A percentile compares a stretch with the other conserved stretches of the same genome.
Conservation (phyloP, 1,140 invertebrate species). For the Halictus rubicundus region DNA sequence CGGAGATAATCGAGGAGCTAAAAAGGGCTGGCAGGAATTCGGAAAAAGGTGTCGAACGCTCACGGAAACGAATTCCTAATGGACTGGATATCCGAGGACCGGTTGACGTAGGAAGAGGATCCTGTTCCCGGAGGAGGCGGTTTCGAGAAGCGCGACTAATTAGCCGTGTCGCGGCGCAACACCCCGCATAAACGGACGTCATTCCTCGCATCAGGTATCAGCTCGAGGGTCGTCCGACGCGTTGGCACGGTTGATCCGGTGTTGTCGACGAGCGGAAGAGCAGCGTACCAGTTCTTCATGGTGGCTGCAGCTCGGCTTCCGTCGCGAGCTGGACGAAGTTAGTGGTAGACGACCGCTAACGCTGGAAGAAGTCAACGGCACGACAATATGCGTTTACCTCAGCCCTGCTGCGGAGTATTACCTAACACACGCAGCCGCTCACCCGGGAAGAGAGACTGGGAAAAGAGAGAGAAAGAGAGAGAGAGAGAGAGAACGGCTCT, state of each 20-base stretch:
- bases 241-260: background rate
- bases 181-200: background rate
- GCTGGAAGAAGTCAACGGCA: slow-evolving; percentile 59
- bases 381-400: slow-evolving; percentile 60
- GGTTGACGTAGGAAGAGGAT: too few relatives aligned
- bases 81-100: too few relatives aligned
- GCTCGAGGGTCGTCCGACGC: background rate
- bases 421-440: slow-evolving; percentile 48
- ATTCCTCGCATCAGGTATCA: background rate
- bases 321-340: slow-evolving; percentile 8
- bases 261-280: slow-evolving; percentile 32
- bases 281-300: slow-evolving; percentile 36
- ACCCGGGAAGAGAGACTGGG: background rate
- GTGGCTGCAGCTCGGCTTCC: slow-evolving; percentile 32
- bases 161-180: too few relatives aligned
- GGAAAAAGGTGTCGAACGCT: too few relatives aligned
- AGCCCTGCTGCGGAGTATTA: slow-evolving; percentile 46
- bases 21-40: too few relatives aligned
- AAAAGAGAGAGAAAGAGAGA: slow-evolving; percentile 26
- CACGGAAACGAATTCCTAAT: too few relatives aligned
- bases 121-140: too few relatives aligned
- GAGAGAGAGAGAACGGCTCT: too few relatives aligned
- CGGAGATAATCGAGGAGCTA: too few relatives aligned
- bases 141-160: too few relatives aligned
- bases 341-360: background rate